Conservation (phyloP, 53 echinoderm and acorn worm species). For the Apostichopus leukothele region DNA sequence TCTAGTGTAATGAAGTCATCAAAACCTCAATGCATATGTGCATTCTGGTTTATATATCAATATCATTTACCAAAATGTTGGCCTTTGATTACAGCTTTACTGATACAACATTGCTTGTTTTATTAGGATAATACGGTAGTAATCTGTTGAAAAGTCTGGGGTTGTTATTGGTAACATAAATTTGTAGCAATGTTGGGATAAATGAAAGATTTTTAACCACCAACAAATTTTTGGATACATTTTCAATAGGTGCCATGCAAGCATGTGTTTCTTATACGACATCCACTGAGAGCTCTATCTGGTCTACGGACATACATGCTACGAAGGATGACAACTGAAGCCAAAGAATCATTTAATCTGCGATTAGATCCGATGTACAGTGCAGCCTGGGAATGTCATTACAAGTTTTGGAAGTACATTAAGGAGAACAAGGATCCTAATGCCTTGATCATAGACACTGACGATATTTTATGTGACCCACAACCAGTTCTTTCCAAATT, state of each 20-base stretch:
- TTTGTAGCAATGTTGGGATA: too few relatives aligned
- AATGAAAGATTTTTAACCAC: too few relatives aligned
- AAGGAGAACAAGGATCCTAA: constrained; percentile 11
- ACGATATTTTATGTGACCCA: constrained; percentile 14
- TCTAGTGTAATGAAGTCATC: too few relatives aligned
- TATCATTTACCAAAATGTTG: too few relatives aligned
- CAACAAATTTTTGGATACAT: too few relatives aligned
- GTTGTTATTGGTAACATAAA: too few relatives aligned
- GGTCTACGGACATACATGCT: constrained; percentile 19
- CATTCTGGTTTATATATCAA: too few relatives aligned
- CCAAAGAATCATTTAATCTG: neutral
- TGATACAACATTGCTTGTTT: too few relatives aligned
- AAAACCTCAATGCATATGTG: too few relatives aligned
- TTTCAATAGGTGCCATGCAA: neutral
- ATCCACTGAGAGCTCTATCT: neutral
- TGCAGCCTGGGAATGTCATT: constrained; percentile 1
- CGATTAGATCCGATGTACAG: constrained; percentile 12
- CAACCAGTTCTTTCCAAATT: neutral
- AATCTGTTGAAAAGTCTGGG: too few relatives aligned
- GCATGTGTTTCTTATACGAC: constrained; percentile 23
- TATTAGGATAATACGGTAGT: too few relatives aligned
- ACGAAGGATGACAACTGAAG: neutral
- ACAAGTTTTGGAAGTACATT: constrained; percentile 23
- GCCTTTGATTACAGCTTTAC: too few relatives aligned
- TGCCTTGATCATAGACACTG: constrained; percentile 28